Evolutionary conservation across 2,888 invertebrate species (phyloP).

Genomic region (Orthosia cruda): DNA sequence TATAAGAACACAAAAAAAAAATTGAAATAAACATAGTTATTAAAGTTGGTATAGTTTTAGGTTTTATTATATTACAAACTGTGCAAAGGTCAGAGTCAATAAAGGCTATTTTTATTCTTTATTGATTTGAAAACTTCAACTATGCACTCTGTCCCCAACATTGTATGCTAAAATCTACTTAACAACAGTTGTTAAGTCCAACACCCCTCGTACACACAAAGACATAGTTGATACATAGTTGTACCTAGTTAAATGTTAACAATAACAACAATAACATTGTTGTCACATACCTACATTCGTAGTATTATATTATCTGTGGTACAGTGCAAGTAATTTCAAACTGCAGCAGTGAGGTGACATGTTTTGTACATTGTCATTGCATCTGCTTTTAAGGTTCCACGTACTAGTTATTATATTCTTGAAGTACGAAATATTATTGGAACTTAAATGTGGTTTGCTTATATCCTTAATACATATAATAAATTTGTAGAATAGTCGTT

Average conservation of each 20-base stretch:
- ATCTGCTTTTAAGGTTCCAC: slow-evolving; percentile 48
- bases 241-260: slow-evolving; percentile 38
- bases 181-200: slow-evolving; percentile 1
- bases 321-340: slow-evolving; percentile 38
- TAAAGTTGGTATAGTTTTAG: too few relatives aligned
- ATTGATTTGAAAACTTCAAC: not conserved
- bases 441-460: too few relatives aligned
- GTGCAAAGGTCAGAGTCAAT: too few relatives aligned
- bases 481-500: too few relatives aligned
- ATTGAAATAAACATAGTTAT: too few relatives aligned
- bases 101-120: too few relatives aligned
- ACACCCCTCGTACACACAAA: not conserved
- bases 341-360: slow-evolving; percentile 27
- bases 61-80: too few relatives aligned
- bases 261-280: slow-evolving; percentile 59
- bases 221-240: slow-evolving; percentile 9
- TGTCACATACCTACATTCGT: not conserved
- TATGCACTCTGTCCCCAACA: not conserved
- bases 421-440: not conserved
- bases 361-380: slow-evolving; percentile 39
- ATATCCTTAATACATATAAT: too few relatives aligned
- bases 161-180: slow-evolving; percentile 4
- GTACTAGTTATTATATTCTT: slow-evolving; percentile 1
- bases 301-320: not conserved
- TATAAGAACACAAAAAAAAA: too few relatives aligned